Conservation (phyloP, 2,888 invertebrate species). For the Drosophila lacicola region DNA sequence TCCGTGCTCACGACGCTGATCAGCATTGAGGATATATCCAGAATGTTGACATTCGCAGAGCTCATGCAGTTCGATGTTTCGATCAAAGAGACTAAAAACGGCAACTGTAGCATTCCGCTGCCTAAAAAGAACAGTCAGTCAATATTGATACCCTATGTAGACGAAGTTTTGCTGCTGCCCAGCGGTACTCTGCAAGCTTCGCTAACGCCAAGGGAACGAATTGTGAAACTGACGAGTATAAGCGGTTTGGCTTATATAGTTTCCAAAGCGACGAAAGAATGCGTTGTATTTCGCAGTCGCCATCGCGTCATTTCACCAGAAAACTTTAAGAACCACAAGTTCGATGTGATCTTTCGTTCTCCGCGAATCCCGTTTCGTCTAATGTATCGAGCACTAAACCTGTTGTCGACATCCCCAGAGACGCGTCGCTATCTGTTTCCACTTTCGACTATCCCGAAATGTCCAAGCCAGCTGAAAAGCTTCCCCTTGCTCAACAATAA, state of each 20-base stretch:
- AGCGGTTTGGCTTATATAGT: not conserved
- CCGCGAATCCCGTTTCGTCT: constrained; percentile 48
- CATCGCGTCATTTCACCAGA: rapidly evolving
- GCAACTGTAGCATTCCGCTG: not conserved
- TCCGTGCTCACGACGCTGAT: constrained; percentile 61
- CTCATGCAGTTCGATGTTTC: constrained; percentile 34
- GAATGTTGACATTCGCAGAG: constrained; percentile 48
- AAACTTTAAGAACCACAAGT: not conserved
- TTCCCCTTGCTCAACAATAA: constrained; percentile 59
- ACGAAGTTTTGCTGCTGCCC: constrained; percentile 12
- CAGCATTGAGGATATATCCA: constrained; percentile 75
- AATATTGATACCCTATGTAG: constrained; percentile 12
- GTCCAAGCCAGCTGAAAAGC: not conserved
- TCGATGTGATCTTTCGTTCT: constrained; percentile 64
- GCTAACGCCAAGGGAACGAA: not conserved
- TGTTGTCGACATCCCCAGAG: constrained; percentile 31
- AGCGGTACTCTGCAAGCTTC: not conserved
- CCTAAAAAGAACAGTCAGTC: not conserved
- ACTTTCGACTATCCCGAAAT: not conserved
- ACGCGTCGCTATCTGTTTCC: constrained; percentile 68
- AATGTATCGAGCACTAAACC: constrained; percentile 69
- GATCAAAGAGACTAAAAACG: not conserved
- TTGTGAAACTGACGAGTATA: not conserved
- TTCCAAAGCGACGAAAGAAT: not conserved
- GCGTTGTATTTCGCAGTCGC: not conserved